Evolutionary conservation across 2,113 vertebrate genomes (phyloP).

Genomic region (Grammomys dolichurus): DNA sequence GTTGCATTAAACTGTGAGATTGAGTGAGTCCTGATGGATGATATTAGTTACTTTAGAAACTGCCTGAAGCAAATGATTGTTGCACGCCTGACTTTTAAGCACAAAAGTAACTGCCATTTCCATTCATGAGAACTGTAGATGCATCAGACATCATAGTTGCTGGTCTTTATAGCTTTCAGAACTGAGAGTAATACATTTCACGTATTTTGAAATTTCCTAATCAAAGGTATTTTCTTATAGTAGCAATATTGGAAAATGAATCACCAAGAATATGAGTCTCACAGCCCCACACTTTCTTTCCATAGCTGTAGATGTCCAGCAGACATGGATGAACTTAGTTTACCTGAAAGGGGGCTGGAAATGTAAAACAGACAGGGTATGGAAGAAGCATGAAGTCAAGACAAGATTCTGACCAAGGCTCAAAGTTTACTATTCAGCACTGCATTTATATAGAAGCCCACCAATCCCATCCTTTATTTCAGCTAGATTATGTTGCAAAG

Average conservation of each 20-base stretch:
- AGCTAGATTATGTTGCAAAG: too few species aligned
- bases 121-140: rapidly evolving
- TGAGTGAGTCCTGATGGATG: rapidly evolving
- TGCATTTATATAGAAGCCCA: too few species aligned
- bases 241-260: not conserved
- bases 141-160: rapidly evolving
- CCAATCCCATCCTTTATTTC: too few species aligned
- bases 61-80: not conserved
- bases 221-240: not conserved
- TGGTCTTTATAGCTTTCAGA: not conserved
- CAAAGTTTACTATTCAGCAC: too few species aligned
- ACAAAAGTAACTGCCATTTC: not conserved
- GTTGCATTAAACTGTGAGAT: too few species aligned
- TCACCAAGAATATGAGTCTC: rapidly evolving
- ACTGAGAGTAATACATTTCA: not conserved
- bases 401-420: too few species aligned
- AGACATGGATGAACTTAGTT: too few species aligned
- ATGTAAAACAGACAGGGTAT: too few species aligned
- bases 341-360: too few species aligned
- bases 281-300: rapidly evolving
- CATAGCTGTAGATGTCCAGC: too few species aligned
- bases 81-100: rapidly evolving
- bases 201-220: too few species aligned
- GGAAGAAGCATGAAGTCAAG: too few species aligned
- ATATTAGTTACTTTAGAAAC: not conserved